phyloP scores from a whole-genome alignment of 2,888 invertebrate species.

The Thysanoteuthis rhombus region DNA sequence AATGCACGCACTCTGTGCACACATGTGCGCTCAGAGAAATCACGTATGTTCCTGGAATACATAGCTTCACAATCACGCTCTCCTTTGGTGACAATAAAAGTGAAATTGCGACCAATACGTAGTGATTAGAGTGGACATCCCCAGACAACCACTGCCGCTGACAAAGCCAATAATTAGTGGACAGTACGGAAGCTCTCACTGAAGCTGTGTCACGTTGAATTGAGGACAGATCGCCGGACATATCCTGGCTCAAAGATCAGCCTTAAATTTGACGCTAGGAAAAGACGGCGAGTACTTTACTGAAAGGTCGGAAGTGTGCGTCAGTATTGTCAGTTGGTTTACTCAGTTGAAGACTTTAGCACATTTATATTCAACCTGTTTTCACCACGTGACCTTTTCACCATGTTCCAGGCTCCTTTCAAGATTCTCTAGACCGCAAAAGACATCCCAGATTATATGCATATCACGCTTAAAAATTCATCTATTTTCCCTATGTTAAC shows the following conservation, averaged over 20 bases:
- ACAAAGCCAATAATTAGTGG: neutral
- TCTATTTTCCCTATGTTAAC: no score
- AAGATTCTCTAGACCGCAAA: no score
- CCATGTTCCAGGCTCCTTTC: no score
- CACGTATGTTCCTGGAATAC: neutral
- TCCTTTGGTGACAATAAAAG: neutral
- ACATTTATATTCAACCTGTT: no score
- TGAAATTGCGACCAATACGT: neutral
- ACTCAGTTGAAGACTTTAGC: no score
- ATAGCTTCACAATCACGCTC: neutral
- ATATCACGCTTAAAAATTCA: no score
- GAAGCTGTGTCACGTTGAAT: neutral
- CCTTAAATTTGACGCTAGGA: neutral
- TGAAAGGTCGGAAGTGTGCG: no score
- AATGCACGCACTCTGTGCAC: neutral
- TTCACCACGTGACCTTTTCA: no score
- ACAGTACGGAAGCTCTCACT: neutral
- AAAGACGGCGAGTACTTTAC: neutral
- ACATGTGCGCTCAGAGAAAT: neutral
- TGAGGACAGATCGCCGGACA: neutral
- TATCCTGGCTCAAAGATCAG: neutral
- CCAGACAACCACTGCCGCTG: neutral
- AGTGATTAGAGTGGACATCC: neutral
- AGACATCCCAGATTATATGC: no score
- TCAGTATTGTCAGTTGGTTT: no score